phyloP scores from a whole-genome alignment of 2,113 vertebrate species.

The Dipodomys ordii region DNA sequence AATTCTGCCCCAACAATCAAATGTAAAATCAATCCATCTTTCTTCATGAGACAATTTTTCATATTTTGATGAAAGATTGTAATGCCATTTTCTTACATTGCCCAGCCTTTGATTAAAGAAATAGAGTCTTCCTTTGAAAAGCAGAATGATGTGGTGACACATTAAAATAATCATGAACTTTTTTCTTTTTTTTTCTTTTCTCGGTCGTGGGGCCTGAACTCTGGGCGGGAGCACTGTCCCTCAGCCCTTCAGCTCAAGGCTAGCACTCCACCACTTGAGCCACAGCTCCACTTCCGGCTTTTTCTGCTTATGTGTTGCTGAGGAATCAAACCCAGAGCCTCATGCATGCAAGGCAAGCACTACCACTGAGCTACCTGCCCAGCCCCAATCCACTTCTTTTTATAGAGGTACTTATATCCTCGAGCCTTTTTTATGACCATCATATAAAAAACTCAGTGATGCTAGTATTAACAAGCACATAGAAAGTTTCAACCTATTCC shows the following conservation, averaged over 20 bases:
- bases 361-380: too few relatives aligned
- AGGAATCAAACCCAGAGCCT: too few relatives aligned
- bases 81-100: constrained; percentile 60
- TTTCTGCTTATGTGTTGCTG: too few relatives aligned
- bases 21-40: constrained; percentile 25
- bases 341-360: too few relatives aligned
- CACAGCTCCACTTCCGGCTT: too few relatives aligned
- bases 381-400: constrained; percentile 21
- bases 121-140: constrained; percentile 71
- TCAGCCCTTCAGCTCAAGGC: too few relatives aligned
- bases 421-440: constrained; percentile 47
- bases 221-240: too few relatives aligned
- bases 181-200: background rate
- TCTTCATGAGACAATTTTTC: constrained; percentile 49
- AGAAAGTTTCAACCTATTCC: too few relatives aligned
- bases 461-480: constrained; percentile 50
- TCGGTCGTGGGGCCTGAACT: too few relatives aligned
- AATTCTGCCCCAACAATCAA: constrained; percentile 37
- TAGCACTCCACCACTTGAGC: too few relatives aligned
- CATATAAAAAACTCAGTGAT: constrained; percentile 54
- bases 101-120: constrained; percentile 76
- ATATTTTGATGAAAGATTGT: constrained; percentile 58
- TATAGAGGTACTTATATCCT: constrained; percentile 1
- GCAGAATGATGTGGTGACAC: constrained; percentile 63
- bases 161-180: constrained; percentile 67